phyloP scores from a whole-genome alignment of 2,888 invertebrate genomes.

The Phragmatobia fuliginosa region DNA sequence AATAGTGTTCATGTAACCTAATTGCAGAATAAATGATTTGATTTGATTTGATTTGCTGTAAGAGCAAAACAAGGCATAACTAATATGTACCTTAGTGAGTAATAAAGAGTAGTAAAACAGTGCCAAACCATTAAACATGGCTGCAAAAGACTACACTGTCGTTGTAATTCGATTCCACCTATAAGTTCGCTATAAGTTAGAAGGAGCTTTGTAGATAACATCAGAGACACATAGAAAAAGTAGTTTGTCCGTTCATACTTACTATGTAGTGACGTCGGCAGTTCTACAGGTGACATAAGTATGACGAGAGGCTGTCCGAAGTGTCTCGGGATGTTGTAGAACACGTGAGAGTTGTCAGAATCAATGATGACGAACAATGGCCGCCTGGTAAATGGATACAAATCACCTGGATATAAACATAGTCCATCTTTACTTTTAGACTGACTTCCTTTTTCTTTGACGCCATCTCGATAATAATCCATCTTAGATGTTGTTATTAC shows the following conservation, averaged over 20 bases:
- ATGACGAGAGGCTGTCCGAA: constrained; percentile 98
- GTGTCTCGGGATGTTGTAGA: constrained; percentile 94
- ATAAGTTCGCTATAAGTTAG: no score
- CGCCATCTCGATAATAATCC: constrained; percentile 87
- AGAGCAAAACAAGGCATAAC: no score
- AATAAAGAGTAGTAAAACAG: no score
- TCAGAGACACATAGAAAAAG: neutral
- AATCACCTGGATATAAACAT: constrained; percentile 96
- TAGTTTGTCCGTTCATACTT: constrained; percentile 50
- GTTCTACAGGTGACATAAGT: constrained; percentile 97
- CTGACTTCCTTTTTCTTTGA: constrained; percentile 53
- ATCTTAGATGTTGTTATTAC: constrained; percentile 95
- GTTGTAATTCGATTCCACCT: no score
- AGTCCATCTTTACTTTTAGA: constrained; percentile 88
- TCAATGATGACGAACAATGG: constrained; percentile 98
- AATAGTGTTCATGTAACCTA: no score
- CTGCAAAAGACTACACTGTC: no score
- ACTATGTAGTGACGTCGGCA: constrained; percentile 95
- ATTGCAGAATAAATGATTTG: no score
- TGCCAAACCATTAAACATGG: no score
- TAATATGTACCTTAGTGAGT: no score
- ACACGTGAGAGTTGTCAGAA: constrained; percentile 97
- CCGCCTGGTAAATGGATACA: constrained; percentile 96
- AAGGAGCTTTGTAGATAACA: neutral
- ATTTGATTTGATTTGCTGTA: no score